Evolutionary conservation across 2,888 invertebrate genomes (phyloP).

Genomic region (Luperina testacea): DNA sequence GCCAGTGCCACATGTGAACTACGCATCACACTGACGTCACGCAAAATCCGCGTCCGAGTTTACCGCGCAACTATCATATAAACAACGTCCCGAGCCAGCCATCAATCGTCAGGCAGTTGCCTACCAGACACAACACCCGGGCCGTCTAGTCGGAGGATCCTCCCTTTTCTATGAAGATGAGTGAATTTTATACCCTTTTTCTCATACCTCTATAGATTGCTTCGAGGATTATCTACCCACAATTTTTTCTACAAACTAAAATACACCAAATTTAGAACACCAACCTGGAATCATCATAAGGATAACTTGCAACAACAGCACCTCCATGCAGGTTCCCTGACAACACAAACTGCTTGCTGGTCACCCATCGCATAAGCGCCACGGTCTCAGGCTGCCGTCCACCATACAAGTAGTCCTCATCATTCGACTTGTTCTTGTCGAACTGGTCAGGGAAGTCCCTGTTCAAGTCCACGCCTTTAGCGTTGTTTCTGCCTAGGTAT

Average conservation of each 20-base stretch:
- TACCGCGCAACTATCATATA: no score
- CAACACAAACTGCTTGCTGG: conserved; percentile 96
- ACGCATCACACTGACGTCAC: no score
- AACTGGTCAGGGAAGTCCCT: conserved; percentile 98
- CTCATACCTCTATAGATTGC: not conserved
- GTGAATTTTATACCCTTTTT: no score
- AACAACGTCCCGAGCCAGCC: no score
- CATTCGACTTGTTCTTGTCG: conserved; percentile 83
- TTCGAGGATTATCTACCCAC: not conserved
- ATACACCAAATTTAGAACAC: conserved; percentile 33
- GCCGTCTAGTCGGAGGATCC: no score
- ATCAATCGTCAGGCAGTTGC: no score
- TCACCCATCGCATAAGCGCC: conserved; percentile 97
- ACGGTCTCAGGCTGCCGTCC: conserved; percentile 96
- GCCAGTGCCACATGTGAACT: no score
- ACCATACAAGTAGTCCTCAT: conserved; percentile 87
- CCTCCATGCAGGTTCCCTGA: conserved; percentile 99
- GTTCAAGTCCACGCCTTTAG: conserved; percentile 95
- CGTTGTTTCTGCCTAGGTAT: conserved; percentile 95
- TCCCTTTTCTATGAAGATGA: no score
- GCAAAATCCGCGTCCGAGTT: no score
- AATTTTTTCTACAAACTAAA: not conserved
- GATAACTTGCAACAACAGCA: conserved; percentile 99
- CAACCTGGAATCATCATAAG: conserved; percentile 96
- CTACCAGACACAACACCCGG: no score